Conservation (phyloP, 2,113 vertebrate genomes). For the Cercopithecus mona region DNA sequence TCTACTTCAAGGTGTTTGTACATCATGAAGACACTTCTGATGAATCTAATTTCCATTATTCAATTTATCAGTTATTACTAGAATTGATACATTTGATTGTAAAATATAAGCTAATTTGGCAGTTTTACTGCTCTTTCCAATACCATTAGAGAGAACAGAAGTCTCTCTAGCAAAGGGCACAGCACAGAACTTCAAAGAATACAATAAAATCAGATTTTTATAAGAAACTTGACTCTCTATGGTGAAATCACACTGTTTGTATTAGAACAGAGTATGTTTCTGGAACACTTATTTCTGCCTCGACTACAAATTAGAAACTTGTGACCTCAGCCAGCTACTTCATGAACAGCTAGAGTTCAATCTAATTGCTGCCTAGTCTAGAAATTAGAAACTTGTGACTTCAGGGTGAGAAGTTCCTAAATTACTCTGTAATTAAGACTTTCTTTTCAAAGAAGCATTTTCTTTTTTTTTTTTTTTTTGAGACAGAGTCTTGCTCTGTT, state of each 20-base stretch:
- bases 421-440: not conserved
- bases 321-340: not conserved
- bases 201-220: constrained; percentile 26
- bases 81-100: not conserved
- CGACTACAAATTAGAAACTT: not conserved
- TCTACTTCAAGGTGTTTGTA: constrained; percentile 20
- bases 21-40: constrained; percentile 32
- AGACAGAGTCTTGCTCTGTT: too few relatives aligned
- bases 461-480: not conserved
- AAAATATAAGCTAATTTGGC: constrained; percentile 36
- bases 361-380: not conserved
- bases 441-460: constrained; percentile 46
- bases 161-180: not conserved
- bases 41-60: not conserved
- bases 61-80: constrained; percentile 51
- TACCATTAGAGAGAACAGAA: constrained; percentile 1
- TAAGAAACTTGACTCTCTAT: not conserved
- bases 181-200: constrained; percentile 21
- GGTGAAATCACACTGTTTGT: not conserved
- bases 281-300: constrained; percentile 5
- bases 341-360: too few relatives aligned
- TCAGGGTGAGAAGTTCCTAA: not conserved
- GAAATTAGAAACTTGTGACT: constrained; percentile 11
- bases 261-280: not conserved
- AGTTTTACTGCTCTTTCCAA: constrained; percentile 38